Evolutionary conservation across 1,140 invertebrate species (phyloP), one percentile per base, ranked within the genome.

Genomic region (Sitophilus oryzae): DNA sequence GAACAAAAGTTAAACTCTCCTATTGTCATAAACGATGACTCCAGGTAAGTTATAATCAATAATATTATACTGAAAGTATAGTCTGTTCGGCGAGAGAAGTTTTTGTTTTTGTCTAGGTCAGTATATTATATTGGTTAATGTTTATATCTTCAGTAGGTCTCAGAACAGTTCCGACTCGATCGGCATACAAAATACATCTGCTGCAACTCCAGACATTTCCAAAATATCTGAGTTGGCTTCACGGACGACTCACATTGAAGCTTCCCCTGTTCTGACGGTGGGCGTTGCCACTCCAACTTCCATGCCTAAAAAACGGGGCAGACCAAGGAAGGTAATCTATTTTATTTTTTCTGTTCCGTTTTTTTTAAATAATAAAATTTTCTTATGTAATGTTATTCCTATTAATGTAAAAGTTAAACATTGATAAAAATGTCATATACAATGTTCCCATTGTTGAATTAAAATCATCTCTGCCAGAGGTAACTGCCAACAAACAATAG

Each of bases 21-120:
- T 1, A 52, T 62, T 16, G 45, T 55, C 2, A 60, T 61, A 9
- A 62, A 53, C 41, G 62, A 66, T 21, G 64, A 66, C 51, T 63
- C 61, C n/a, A 57, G 54, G 48, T 64, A 37, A 49, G n/a, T 21
- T 30, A 36, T 34, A 21, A 34, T n/a, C n/a, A n/a, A n/a, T n/a
- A 47, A 34, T 35, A 30, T 1, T 16, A 47, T 20, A 34, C 37
- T 48, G 14, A 2, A 48, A 11, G 25, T 6, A 30, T 30, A 11
- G 5, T 30, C 25, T 30, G 25, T 5, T 30, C 5, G 25, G 25
- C 5, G 25, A 30, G 5, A 30, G 11, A 11, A 30, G 11, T 30
- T 30, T 5, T 30, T 30, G n/a, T n/a, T n/a, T n/a, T n/a, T n/a
- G n/a, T n/a, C n/a, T n/a, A n/a, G n/a, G n/a, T n/a, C n/a, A n/a